A percentile compares a stretch with the other conserved stretches of the same genome.
These are phyloP conservation scores for Dicerorhinus sumatrensis DNA, from an alignment of 2,113 vertebrate genomes.

Conservation along the genomic window DNA sequence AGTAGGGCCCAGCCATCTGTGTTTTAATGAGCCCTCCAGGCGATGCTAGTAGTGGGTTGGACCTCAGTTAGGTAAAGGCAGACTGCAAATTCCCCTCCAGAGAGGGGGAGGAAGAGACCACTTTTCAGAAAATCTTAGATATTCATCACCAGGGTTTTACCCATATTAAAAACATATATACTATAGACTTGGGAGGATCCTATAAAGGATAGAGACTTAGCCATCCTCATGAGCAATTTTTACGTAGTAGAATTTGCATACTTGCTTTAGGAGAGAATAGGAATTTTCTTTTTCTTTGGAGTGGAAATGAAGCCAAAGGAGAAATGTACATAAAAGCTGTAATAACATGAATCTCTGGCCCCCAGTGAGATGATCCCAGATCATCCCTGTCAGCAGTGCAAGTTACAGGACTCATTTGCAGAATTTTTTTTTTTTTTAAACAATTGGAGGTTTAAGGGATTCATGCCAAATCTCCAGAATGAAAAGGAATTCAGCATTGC, in stretches of 20 bases:
- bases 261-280: not conserved
- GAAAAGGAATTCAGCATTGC: slow-evolving; percentile 27
- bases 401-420: not conserved
- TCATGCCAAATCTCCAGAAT: not conserved
- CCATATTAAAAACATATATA: not conserved
- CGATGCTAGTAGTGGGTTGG: not conserved
- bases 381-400: not conserved
- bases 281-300: not conserved
- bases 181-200: not conserved
- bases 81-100: not conserved
- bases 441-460: not conserved
- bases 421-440: not conserved
- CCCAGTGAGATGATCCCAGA: not conserved
- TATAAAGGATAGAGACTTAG: not conserved
- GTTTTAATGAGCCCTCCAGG: not conserved
- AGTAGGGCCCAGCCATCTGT: too few relatives aligned
- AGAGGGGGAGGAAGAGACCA: not conserved
- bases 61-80: not conserved
- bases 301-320: slow-evolving; percentile 50
- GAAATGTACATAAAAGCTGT: not conserved
- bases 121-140: not conserved
- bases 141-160: not conserved
- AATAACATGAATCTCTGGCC: not conserved
- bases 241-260: not conserved
- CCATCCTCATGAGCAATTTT: not conserved